A percentile compares a stretch with the other conserved stretches of the same genome.
Conservation (phyloP, 2,797 vertebrate species). For the Smutsia gigantea region DNA sequence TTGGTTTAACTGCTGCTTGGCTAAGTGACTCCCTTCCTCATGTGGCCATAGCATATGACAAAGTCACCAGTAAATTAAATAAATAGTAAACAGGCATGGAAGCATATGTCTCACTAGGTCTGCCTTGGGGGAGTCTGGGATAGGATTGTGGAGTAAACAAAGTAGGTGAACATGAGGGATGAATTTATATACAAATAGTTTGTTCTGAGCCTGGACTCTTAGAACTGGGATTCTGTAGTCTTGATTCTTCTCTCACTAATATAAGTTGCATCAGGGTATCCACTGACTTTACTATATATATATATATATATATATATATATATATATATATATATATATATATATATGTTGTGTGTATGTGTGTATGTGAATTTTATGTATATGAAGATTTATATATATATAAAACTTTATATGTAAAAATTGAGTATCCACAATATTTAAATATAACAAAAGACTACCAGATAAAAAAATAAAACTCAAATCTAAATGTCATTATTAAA, state of each 20-base stretch:
- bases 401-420: not conserved
- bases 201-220: not conserved
- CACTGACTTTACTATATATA: not conserved
- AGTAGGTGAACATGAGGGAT: not conserved
- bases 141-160: not conserved
- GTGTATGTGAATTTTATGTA: too few relatives aligned
- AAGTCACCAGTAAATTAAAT: constrained; percentile 5
- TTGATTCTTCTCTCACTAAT: not conserved
- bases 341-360: too few relatives aligned
- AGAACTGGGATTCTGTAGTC: not conserved
- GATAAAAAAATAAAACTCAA: not conserved
- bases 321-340: not conserved
- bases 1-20: not conserved
- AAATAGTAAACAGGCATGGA: not conserved
- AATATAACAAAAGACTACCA: not conserved
- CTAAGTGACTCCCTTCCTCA: not conserved
- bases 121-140: not conserved
- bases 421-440: not conserved
- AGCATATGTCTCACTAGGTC: not conserved
- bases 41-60: not conserved
- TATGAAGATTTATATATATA: not conserved
- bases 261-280: not conserved
- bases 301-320: too few relatives aligned
- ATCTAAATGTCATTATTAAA: not conserved
- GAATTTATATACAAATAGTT: not conserved